Evolutionary conservation across 2,113 vertebrate genomes (phyloP), one percentile per base, ranked within the genome.

Genomic region (Cromileptes altivelis): DNA sequence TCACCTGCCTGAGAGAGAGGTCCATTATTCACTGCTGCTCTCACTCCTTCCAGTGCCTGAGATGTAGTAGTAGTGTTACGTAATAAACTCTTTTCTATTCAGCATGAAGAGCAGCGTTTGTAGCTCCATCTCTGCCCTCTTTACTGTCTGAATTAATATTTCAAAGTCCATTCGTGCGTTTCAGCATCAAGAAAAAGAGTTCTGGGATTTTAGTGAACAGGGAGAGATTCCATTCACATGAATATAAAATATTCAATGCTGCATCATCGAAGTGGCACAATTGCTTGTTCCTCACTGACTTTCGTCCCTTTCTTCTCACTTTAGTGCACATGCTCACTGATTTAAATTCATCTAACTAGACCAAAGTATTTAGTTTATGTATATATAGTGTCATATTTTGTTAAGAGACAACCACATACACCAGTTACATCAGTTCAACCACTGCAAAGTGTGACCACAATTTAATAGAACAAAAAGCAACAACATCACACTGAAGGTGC

Each of bases 61-160:
- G 33, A 47, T 8, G 1, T 64, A 47, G 8, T 33, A 30, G 25
- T 61, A 53, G 53, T 52, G 67, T 67, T 60, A 74, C 56, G 25
- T 69, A 57, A 73, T 67, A 71, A 37, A 47, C 67, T 80, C 57
- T 58, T 49, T 27, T 37, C 50, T 50, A 9, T 62, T 40, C 61
- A 53, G 55, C 60, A 58, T 49, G 21, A 65, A 73, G 56, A 79
- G 45, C n/a, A 68, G 58, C 27, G 37, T 74, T 62, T 82, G 52
- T 27, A 74, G 70, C 50, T 40, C 75, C 52, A 62, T 77, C 63
- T 71, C 62, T 75, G 73, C 80, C 89, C 70, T 84, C 81, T 53
- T 88, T 45, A 88, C 85, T 85, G 74, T 84, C 55, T 55, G 30
- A 78, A 95, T 94, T 0, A 91, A 94, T 94, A 89, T 94, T 95